A percentile compares a stretch with the other conserved stretches of the same genome.
phyloP scores from a whole-genome alignment of 1,140 invertebrate genomes.

The Paralvinella palmiformis region DNA sequence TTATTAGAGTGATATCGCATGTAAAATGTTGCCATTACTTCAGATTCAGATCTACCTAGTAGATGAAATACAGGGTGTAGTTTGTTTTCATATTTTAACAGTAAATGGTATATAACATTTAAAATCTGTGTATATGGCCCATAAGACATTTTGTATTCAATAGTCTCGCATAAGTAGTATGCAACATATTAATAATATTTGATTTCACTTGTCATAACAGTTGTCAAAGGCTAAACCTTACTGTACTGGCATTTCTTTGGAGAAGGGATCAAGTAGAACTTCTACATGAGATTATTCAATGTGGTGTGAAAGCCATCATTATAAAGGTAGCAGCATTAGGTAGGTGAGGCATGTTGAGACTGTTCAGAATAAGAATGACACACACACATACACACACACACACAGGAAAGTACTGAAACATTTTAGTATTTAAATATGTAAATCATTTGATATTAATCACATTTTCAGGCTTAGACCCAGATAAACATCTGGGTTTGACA shows the following conservation, averaged over 20 bases:
- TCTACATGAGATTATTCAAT: constrained; percentile 94
- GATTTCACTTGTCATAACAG: no score
- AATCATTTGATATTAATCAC: not conserved
- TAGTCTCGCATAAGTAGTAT: no score
- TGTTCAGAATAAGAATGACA: no score
- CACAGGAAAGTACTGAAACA: not conserved
- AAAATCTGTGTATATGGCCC: no score
- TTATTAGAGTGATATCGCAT: no score
- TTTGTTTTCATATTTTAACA: no score
- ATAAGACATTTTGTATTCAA: no score
- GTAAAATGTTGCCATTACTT: no score
- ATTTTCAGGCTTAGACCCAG: constrained; percentile 63
- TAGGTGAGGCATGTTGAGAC: constrained; percentile 7
- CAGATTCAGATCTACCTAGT: no score
- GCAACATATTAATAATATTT: constrained; percentile 4
- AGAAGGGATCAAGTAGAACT: constrained; percentile 85
- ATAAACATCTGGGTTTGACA: constrained; percentile 79
- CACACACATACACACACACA: not conserved
- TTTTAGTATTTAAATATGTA: not conserved
- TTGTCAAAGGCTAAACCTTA: constrained; percentile 80
- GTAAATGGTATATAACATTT: no score
- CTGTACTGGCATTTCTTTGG: constrained; percentile 79
- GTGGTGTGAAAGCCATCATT: constrained; percentile 83
- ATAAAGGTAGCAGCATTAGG: constrained; percentile 94
- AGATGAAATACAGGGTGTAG: no score